Conservation (phyloP, 2,888 invertebrate genomes). For the Orgyia antiqua region DNA sequence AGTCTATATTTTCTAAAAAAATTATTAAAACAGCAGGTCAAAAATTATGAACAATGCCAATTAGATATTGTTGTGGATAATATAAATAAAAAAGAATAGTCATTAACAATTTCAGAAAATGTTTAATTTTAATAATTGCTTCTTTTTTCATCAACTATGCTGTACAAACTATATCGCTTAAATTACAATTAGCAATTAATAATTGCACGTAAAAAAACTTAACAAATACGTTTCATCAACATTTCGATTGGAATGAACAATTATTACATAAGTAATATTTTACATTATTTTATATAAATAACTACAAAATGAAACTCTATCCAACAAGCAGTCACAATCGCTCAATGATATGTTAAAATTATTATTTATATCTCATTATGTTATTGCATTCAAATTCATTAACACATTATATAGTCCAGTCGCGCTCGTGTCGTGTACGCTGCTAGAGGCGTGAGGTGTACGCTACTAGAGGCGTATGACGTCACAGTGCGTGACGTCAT, state of each 20-base stretch:
- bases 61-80: too few species aligned
- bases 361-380: slow-evolving; percentile 37
- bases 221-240: slow-evolving; percentile 76
- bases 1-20: too few species aligned
- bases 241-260: slow-evolving; percentile 77
- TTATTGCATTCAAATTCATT: slow-evolving; percentile 76
- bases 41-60: too few species aligned
- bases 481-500: slow-evolving; percentile 5
- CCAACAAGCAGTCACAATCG: slow-evolving; percentile 79
- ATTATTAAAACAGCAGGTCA: too few species aligned
- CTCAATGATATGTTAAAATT: slow-evolving; percentile 79
- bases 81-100: too few species aligned
- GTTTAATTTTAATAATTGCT: slow-evolving; percentile 78
- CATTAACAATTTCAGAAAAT: slow-evolving; percentile 67
- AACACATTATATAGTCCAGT: slow-evolving; percentile 33
- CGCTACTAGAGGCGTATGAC: slow-evolving; percentile 19
- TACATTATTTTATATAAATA: slow-evolving; percentile 73
- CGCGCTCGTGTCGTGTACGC: slow-evolving; percentile 23
- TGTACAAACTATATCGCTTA: slow-evolving; percentile 78
- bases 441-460: slow-evolving; percentile 18
- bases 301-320: slow-evolving; percentile 71
- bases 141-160: slow-evolving; percentile 73
- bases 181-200: slow-evolving; percentile 78
- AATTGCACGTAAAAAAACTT: slow-evolving; percentile 79
- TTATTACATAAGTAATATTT: slow-evolving; percentile 71